Conservation (phyloP, 2,113 vertebrate genomes). For the Spermophilus dauricus region DNA sequence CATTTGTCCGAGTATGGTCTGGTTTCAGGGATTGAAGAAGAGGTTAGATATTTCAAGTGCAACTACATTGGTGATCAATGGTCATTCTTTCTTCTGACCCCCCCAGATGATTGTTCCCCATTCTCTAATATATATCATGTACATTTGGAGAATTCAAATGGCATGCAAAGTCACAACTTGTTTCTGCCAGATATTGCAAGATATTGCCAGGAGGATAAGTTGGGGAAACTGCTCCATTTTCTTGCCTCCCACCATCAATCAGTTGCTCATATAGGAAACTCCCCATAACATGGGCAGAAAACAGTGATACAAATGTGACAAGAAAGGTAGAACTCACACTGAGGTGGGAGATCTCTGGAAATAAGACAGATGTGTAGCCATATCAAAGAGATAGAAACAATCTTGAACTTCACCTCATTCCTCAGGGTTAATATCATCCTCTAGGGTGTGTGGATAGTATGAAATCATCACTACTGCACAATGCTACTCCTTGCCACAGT, state of each 20-base stretch:
- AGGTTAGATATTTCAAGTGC: background rate
- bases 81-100: slow-evolving; percentile 95
- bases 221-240: slow-evolving; percentile 97
- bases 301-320: slow-evolving; percentile 91
- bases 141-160: slow-evolving; percentile 90
- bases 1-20: slow-evolving; percentile 68
- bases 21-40: slow-evolving; percentile 56
- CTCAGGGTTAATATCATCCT: slow-evolving; percentile 88
- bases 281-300: slow-evolving; percentile 92
- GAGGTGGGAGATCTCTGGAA: slow-evolving; percentile 88
- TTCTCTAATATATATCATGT: slow-evolving; percentile 90
- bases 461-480: slow-evolving; percentile 94
- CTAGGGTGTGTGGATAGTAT: slow-evolving; percentile 87
- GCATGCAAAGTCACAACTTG: slow-evolving; percentile 96
- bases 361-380: slow-evolving; percentile 93
- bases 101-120: slow-evolving; percentile 91
- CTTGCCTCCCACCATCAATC: slow-evolving; percentile 94
- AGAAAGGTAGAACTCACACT: slow-evolving; percentile 93
- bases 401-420: slow-evolving; percentile 87
- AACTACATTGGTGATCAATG: slow-evolving; percentile 95
- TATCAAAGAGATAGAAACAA: slow-evolving; percentile 95
- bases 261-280: slow-evolving; percentile 96
- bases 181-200: slow-evolving; percentile 94
- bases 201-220: slow-evolving; percentile 94
- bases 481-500: slow-evolving; percentile 90